These are phyloP conservation scores for Heterodera filipjevi DNA, from an alignment of 2,888 invertebrate genomes.

Conservation along the genomic window DNA sequence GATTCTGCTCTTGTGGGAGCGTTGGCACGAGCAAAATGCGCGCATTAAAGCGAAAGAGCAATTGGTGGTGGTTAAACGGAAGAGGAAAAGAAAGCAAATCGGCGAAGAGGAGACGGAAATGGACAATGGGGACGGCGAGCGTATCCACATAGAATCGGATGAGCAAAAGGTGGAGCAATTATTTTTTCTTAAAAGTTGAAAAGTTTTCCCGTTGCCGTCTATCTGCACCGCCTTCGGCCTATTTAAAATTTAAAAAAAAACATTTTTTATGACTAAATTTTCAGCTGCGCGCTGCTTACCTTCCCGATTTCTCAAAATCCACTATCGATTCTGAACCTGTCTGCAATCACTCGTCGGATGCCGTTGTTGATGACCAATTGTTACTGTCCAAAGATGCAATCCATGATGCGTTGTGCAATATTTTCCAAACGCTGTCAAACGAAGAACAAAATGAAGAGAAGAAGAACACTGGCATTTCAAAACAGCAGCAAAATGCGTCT, in stretches of 20 bases:
- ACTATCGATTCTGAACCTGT: background rate
- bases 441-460: background rate
- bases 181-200: background rate
- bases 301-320: conserved; percentile 4
- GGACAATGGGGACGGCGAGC: background rate
- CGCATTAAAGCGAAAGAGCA: conserved; percentile 17
- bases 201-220: no score
- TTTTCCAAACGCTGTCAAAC: background rate
- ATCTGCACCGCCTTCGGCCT: no score
- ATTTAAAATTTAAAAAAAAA: no score
- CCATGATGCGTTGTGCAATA: background rate
- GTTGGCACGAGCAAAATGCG: conserved; percentile 23
- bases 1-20: conserved; percentile 19
- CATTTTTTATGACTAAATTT: background rate
- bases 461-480: background rate
- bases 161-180: background rate
- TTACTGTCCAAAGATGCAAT: background rate
- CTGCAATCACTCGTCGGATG: background rate
- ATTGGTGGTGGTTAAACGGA: conserved; percentile 4
- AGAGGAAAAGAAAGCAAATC: background rate
- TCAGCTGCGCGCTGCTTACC: conserved; percentile 3
- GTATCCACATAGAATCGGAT: background rate
- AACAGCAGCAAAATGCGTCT: no score
- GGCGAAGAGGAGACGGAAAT: background rate
- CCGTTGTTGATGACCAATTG: background rate